Percentiles rank a stretch among this genome's conserved stretches.
These are phyloP conservation scores for Poeciliopsis occidentalis DNA, from an alignment of 2,113 vertebrate genomes.

Conservation along the genomic window DNA sequence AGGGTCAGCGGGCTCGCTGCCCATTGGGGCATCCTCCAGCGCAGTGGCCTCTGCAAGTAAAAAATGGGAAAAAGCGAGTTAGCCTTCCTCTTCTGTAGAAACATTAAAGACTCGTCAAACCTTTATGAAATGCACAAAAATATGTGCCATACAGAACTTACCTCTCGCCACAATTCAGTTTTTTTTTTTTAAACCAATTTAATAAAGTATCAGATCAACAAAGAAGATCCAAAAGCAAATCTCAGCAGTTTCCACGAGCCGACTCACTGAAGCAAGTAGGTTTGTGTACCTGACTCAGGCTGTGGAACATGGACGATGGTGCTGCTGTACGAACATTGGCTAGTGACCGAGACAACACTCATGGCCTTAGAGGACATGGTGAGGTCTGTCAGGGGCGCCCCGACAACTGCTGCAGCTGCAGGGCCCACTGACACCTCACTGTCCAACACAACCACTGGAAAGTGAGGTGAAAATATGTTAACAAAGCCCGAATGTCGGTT, in stretches of 20 bases:
- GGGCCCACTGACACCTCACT: slow-evolving; percentile 63
- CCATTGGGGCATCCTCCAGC: slow-evolving; percentile 77
- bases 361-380: slow-evolving; percentile 81
- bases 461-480: slow-evolving; percentile 37
- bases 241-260: slow-evolving; percentile 7
- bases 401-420: slow-evolving; percentile 68
- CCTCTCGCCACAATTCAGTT: not conserved
- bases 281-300: slow-evolving; percentile 84
- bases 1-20: slow-evolving; percentile 80
- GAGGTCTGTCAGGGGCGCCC: slow-evolving; percentile 80
- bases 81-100: not conserved
- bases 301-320: slow-evolving; percentile 85
- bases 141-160: not conserved
- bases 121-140: too few species aligned
- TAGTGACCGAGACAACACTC: too few species aligned
- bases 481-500: not conserved
- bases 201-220: not conserved
- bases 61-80: not conserved
- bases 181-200: not conserved
- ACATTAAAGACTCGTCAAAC: too few species aligned
- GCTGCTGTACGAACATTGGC: slow-evolving; percentile 90
- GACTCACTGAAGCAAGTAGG: not conserved
- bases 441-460: slow-evolving; percentile 66
- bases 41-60: slow-evolving; percentile 80
- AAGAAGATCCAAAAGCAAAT: not conserved